Evolutionary conservation across 2,113 vertebrate species (phyloP), one percentile per base, ranked within the genome.

Genomic region (Neodon shergylaensis): DNA sequence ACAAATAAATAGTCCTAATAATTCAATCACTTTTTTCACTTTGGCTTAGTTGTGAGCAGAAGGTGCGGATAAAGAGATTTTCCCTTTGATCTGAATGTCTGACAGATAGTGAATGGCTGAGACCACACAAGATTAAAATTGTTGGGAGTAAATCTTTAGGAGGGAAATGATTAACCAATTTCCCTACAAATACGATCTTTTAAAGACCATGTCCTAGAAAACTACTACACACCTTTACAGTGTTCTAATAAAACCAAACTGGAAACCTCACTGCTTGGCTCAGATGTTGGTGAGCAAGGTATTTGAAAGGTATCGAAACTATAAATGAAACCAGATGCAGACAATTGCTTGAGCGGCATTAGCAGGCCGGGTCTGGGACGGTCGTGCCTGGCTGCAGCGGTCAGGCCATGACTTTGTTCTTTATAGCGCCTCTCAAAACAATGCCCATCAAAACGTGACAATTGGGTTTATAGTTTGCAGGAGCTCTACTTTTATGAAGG

Each of bases 311-410:
- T 92, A 97, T 90, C 90, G 77, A 77, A 90, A 65, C 78, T 49
- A 90, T 92, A 98, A 97, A 92, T 90, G 84, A 95, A 97, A 93
- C 85, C 95, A 95, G 87, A 87, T 97, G 96, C 70, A 85, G 47
- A 72, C 58, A 10, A 54, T 90, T 42, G 24, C 68, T 28, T 2
- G 4, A 58, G 28, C 26, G 77, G 81, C 79, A 52, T 33, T n/a
- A 54, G 17, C 16, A 5, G 47, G 36, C 54, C n/a, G 81, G 24
- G 42, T 11, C 19, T 44, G 36, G 6, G n/a, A 39, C 3, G 3
- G 66, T 47, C 54, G 82, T 16, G 1, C 31, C 39, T 79, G 79
- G n/a, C 70, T 33, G 78, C 47, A 90, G 70, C 83, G 82, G 92
- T 85, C 81, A 73, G 28, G 1, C 88, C 31, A 52, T 74, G 7